phyloP scores from a whole-genome alignment of 1,140 invertebrate genomes.

The Paracyclopina nana region DNA sequence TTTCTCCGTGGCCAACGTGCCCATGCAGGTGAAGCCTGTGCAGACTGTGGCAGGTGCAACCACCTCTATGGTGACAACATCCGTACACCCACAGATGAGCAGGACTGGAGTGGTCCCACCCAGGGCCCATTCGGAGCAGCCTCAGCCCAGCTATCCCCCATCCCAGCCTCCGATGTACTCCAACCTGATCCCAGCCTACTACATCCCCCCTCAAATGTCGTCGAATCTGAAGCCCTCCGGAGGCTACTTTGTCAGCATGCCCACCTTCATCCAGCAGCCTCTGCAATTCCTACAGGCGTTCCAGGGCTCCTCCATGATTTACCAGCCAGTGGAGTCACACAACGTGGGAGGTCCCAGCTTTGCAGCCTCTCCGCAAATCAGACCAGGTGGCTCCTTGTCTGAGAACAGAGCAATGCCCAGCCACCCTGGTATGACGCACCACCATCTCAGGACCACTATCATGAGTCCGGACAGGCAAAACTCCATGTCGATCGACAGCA shows the following conservation, averaged over 20 bases:
- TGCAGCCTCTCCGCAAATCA: too few species aligned
- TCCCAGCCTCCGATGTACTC: background rate
- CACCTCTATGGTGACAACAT: background rate
- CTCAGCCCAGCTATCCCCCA: too few species aligned
- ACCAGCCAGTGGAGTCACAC: background rate
- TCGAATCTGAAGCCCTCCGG: background rate
- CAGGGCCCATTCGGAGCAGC: too few species aligned
- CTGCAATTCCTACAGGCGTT: background rate
- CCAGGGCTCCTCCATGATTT: background rate
- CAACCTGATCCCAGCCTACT: background rate
- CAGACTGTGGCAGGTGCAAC: background rate
- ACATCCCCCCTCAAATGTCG: background rate
- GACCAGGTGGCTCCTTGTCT: too few species aligned
- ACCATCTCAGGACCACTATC: too few species aligned
- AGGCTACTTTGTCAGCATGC: background rate
- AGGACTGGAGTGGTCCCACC: too few species aligned
- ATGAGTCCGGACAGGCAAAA: background rate
- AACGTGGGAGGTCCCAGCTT: too few species aligned
- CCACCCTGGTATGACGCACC: too few species aligned
- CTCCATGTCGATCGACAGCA: background rate
- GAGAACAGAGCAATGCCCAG: too few species aligned
- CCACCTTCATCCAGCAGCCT: background rate
- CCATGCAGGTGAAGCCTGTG: background rate
- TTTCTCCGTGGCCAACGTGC: background rate
- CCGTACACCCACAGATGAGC: background rate